Conservation (phyloP, 2,113 vertebrate genomes). For the Etheostoma cragini region DNA sequence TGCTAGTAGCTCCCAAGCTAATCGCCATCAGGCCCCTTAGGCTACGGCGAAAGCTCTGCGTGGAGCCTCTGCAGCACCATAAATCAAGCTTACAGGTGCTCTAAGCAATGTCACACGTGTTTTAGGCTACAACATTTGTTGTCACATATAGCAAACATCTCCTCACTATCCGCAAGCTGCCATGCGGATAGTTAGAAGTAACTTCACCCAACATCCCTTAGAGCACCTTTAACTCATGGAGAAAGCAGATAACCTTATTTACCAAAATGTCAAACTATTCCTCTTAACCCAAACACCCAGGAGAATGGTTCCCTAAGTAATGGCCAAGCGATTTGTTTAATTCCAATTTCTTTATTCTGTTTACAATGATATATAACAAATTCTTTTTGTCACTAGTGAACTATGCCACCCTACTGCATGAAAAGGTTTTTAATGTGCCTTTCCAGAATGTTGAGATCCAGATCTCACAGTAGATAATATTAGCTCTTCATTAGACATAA, state of each 20-base stretch:
- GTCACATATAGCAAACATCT: no score
- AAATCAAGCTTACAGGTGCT: no score
- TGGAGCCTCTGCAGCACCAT: no score
- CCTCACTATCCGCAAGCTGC: no score
- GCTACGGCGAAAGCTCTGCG: no score
- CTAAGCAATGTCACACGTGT: no score
- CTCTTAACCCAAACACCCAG: background rate
- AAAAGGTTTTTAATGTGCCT: background rate
- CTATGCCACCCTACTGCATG: background rate
- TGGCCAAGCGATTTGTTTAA: background rate
- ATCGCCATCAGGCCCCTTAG: no score
- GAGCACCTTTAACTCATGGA: background rate
- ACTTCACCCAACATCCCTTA: no score
- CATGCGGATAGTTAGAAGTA: no score
- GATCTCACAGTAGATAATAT: background rate
- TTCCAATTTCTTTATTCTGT: background rate
- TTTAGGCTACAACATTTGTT: no score
- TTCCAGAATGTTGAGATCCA: background rate
- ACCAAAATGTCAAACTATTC: background rate
- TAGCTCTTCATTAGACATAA: background rate
- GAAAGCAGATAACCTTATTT: background rate
- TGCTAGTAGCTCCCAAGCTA: no score
- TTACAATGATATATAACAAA: background rate
- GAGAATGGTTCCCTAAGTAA: background rate
- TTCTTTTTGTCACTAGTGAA: background rate